Conservation (phyloP, 2,797 vertebrate species). For the Parauchenoglanis ngamensis region DNA sequence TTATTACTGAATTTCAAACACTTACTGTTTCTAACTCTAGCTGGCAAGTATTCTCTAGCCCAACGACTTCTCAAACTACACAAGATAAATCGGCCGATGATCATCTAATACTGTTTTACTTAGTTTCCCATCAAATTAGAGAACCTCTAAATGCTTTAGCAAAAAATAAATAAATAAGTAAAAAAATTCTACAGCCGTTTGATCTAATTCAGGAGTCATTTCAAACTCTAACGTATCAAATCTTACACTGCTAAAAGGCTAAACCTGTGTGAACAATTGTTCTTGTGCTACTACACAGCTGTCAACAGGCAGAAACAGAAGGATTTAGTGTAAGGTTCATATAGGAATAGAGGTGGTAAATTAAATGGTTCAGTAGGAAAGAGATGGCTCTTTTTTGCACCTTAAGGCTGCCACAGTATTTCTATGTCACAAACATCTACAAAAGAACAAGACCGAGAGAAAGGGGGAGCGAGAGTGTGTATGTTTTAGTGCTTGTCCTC, state of each 20-base stretch:
- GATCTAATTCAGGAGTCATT: not conserved
- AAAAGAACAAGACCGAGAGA: constrained; percentile 6
- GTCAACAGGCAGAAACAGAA: not conserved
- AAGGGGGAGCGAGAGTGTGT: not conserved
- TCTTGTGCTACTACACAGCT: not conserved
- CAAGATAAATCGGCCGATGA: not conserved
- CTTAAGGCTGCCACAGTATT: constrained; percentile 52
- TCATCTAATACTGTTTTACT: not conserved
- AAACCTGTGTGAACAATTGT: not conserved
- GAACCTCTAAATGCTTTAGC: not conserved
- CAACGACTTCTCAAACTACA: not conserved
- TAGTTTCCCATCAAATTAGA: not conserved
- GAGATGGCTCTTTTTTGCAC: constrained; percentile 50
- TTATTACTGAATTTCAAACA: constrained; percentile 5
- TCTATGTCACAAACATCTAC: constrained; percentile 53
- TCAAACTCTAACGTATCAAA: not conserved
- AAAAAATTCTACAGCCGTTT: not conserved
- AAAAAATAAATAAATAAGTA: not conserved
- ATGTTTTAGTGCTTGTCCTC: constrained; percentile 24
- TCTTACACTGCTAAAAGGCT: not conserved
- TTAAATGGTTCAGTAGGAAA: constrained; percentile 51
- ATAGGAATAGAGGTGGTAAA: constrained; percentile 52
- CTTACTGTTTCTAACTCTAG: not conserved
- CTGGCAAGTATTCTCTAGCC: not conserved
- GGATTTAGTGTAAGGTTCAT: constrained; percentile 36